phyloP scores from a whole-genome alignment of 2,113 vertebrate species.

The Gulo gulo region DNA sequence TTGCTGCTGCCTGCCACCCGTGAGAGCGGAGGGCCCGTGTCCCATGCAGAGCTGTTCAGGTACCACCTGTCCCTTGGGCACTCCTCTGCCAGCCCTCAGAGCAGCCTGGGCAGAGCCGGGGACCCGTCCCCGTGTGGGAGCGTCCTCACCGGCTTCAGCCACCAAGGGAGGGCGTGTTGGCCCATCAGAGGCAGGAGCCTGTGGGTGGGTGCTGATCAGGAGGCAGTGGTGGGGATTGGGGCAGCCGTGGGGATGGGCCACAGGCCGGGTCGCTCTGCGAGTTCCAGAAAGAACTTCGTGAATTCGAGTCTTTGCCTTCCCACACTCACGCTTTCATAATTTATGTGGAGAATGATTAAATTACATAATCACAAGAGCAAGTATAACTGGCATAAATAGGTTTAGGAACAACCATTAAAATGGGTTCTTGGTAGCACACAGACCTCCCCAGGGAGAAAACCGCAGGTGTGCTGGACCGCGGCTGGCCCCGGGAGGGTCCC shows the following conservation, averaged over 20 bases:
- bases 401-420: neutral
- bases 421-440: rapidly evolving
- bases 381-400: neutral
- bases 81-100: neutral
- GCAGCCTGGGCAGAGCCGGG: neutral
- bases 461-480: rapidly evolving
- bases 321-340: neutral
- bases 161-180: neutral
- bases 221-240: rapidly evolving
- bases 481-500: neutral
- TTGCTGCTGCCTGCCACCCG: slow-evolving; percentile 82
- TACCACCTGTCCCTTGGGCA: slow-evolving; percentile 48
- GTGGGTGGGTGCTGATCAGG: too few species aligned
- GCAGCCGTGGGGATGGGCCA: too few species aligned
- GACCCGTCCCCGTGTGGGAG: rapidly evolving
- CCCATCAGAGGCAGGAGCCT: neutral
- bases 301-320: neutral
- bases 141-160: rapidly evolving
- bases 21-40: neutral
- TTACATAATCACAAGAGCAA: neutral
- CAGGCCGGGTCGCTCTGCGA: neutral
- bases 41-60: slow-evolving; percentile 81
- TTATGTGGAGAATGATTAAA: neutral
- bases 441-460: rapidly evolving
- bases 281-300: neutral